phyloP scores from a whole-genome alignment of 2,888 invertebrate genomes.

The Augiades crinisus region DNA sequence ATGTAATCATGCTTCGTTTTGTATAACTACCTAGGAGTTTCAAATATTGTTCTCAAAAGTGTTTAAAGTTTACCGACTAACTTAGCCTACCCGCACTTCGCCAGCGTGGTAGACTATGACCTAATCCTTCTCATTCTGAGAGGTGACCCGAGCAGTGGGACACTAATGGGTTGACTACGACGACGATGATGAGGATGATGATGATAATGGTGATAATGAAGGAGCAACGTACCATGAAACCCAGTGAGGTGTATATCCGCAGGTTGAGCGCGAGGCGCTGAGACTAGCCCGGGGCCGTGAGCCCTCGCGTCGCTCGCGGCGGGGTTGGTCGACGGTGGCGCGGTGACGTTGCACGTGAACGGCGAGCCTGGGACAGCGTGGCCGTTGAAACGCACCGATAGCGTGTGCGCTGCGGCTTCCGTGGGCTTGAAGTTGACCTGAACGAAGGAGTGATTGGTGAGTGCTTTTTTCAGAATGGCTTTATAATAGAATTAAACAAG shows the following conservation, averaged over 20 bases:
- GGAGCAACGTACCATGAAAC: constrained; percentile 64
- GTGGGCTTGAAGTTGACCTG: constrained; percentile 97
- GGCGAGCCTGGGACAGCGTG: constrained; percentile 94
- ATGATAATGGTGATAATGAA: no score
- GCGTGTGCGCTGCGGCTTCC: constrained; percentile 93
- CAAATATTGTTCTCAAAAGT: no score
- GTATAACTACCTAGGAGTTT: no score
- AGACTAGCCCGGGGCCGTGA: constrained; percentile 62
- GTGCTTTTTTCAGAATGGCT: not conserved
- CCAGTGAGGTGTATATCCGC: constrained; percentile 73
- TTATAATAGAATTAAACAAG: no score
- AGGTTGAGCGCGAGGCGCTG: constrained; percentile 61
- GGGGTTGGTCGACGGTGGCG: constrained; percentile 64
- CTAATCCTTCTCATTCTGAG: no score
- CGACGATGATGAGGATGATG: no score
- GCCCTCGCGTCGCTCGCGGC: constrained; percentile 70
- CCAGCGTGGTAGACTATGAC: no score
- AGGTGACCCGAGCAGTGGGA: no score
- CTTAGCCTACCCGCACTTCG: no score
- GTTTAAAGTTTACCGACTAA: no score
- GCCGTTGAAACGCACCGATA: constrained; percentile 92
- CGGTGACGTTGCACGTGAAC: constrained; percentile 92
- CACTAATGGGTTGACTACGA: no score
- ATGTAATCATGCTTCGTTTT: no score
- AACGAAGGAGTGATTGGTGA: not conserved